Base-by-base conservation (phyloP, 2,888 invertebrate genomes). In the Sphecodes monilicornis region DNA sequence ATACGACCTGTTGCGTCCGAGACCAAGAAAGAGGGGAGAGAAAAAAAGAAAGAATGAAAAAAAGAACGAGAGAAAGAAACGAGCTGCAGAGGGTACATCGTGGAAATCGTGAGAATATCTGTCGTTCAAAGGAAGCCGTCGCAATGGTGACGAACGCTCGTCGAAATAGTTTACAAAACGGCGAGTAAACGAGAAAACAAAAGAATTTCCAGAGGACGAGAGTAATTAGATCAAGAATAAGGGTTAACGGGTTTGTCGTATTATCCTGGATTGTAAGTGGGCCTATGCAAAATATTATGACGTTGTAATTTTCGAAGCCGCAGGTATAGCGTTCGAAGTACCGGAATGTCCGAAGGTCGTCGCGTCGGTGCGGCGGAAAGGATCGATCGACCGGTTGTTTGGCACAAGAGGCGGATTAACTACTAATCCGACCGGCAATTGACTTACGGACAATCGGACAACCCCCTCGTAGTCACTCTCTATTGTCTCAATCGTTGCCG, bases 81-180 rank as follows among this genome's bases (percentile, higher is more conserved):
- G 36, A 68, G 57, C 72, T 41, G 71, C 75, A 66, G 69, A 66
- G 77, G 78, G 72, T 60, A 82, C 18, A 84, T 80, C 73, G 43
- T 68, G 60, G 60, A 36, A 71, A 54, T 89, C 94, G 94, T 94
- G 94, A 94, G 94, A 94, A 94, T 91, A 81, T 86, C 80, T 78
- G 87, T 6, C 39, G 91, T 88, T 94, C 94, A 94, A 94, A 94
- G 93, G 89, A 68, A 86, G 90, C 93, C 93, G 93, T 90, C 91
- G 87, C 80, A 92, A 93, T 93, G 10, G 92, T 93, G 91, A n/a
- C 91, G 88, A 88, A 76, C 26, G 88, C 81, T 90, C 46, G 46
- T 50, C 22, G 57, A 8, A 50, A 50, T 2, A 16, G 4, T 26
- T 5, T 16, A 10, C n/a, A 10, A 54, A n/a, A n/a, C 54, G n/a